phyloP scores from a whole-genome alignment of 2,113 vertebrate species.

The Nerophis ophidion region DNA sequence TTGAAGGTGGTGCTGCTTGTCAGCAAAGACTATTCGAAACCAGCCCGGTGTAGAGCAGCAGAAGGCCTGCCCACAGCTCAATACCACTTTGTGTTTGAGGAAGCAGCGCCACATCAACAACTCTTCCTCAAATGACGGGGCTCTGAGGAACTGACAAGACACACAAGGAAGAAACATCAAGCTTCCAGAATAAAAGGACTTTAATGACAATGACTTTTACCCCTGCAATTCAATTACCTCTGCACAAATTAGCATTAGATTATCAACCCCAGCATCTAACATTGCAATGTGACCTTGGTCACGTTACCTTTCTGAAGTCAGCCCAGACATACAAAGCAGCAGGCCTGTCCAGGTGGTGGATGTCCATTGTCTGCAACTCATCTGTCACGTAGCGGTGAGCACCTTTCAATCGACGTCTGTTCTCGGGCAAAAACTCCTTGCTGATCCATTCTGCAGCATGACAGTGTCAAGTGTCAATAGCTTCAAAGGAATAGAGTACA shows the following conservation, averaged over 20 bases:
- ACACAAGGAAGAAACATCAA: constrained; percentile 10
- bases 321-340: constrained; percentile 89
- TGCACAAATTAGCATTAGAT: constrained; percentile 1
- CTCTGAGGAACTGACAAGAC: constrained; percentile 75
- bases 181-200: background rate
- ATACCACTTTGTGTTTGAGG: constrained; percentile 82
- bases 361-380: constrained; percentile 76
- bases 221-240: background rate
- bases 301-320: constrained; percentile 85
- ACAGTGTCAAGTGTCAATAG: constrained; percentile 6
- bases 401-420: constrained; percentile 78
- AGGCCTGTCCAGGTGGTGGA: constrained; percentile 80
- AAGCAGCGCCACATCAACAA: constrained; percentile 79
- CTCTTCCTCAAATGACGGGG: constrained; percentile 83
- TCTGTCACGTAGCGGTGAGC: constrained; percentile 78
- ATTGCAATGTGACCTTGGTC: background rate
- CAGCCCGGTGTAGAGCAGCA: constrained; percentile 85
- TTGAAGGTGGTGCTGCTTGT: constrained; percentile 73
- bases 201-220: constrained; percentile 1
- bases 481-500: background rate
- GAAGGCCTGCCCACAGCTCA: constrained; percentile 84
- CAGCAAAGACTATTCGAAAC: constrained; percentile 90
- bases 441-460: constrained; percentile 83
- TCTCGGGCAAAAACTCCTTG: constrained; percentile 80
- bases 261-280: background rate